phyloP scores from a whole-genome alignment of 2,888 invertebrate species.

The Salticus scenicus region DNA sequence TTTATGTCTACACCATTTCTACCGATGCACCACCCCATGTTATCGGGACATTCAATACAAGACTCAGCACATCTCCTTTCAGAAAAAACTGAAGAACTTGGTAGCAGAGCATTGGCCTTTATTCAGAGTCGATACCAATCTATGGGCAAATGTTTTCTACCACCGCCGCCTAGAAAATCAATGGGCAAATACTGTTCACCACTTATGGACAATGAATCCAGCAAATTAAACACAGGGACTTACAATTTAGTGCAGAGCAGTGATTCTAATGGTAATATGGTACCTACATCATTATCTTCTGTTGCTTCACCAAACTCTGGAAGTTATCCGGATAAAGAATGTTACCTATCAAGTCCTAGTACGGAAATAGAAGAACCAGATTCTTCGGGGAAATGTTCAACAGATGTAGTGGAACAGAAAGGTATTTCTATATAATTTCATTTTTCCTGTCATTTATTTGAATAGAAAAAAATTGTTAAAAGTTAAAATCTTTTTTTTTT shows the following conservation, averaged over 20 bases:
- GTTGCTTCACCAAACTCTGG: constrained; percentile 35
- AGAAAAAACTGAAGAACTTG: constrained; percentile 33
- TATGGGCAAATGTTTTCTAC: constrained; percentile 49
- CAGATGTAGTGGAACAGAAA: constrained; percentile 64
- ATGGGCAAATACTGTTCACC: constrained; percentile 43
- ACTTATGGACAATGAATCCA: background rate
- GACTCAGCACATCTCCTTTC: constrained; percentile 34
- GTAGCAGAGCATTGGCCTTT: constrained; percentile 37
- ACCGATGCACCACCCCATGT: constrained; percentile 59
- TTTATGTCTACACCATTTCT: constrained; percentile 57
- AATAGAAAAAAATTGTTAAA: no score
- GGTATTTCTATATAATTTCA: no score
- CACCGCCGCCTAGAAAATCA: constrained; percentile 15
- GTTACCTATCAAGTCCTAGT: constrained; percentile 58
- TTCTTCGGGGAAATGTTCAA: constrained; percentile 60
- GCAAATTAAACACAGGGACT: background rate
- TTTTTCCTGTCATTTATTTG: no score
- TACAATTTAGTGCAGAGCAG: background rate
- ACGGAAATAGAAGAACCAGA: constrained; percentile 63
- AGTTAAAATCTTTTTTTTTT: no score
- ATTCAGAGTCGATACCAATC: constrained; percentile 51
- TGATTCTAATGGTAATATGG: constrained; percentile 25
- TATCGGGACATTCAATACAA: constrained; percentile 43
- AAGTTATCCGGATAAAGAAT: constrained; percentile 49
- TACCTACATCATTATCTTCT: constrained; percentile 9